Evolutionary conservation across 2,888 invertebrate genomes (phyloP).

Genomic region (Griposia aprilina): DNA sequence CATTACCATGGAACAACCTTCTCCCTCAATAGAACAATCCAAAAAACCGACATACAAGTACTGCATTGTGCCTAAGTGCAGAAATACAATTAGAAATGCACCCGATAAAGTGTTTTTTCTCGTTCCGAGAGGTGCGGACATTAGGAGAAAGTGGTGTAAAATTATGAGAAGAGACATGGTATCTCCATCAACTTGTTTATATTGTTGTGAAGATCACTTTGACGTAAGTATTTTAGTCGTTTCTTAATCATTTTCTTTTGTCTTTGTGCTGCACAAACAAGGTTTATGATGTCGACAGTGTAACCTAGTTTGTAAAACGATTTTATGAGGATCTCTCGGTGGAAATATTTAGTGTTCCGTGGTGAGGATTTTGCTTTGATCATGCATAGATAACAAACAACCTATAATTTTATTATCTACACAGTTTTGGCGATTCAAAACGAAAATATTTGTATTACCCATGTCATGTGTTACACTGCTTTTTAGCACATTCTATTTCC

Average conservation of each 20-base stretch:
- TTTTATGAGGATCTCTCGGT: too few species aligned
- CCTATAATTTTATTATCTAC: too few species aligned
- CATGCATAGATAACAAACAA: too few species aligned
- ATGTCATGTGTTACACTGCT: too few species aligned
- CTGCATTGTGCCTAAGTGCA: background rate
- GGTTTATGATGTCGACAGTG: too few species aligned
- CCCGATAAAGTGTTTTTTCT: slow-evolving; percentile 15
- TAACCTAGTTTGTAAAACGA: too few species aligned
- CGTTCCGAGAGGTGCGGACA: background rate
- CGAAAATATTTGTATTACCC: too few species aligned
- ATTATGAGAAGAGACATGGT: background rate
- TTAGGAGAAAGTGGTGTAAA: slow-evolving; percentile 7
- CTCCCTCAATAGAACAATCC: background rate
- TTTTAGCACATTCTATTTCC: too few species aligned
- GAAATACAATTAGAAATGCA: background rate
- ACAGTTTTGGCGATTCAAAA: too few species aligned
- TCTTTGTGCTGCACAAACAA: background rate
- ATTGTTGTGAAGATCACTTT: slow-evolving; percentile 10
- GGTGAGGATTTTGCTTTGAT: too few species aligned
- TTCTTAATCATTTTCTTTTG: background rate
- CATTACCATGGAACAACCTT: background rate
- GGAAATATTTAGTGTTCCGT: too few species aligned
- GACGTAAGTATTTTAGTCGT: background rate
- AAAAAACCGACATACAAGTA: slow-evolving; percentile 3
- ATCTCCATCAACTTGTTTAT: background rate